Base-by-base conservation (phyloP, 2,797 vertebrate species). In the Acanthurus tractus region DNA sequence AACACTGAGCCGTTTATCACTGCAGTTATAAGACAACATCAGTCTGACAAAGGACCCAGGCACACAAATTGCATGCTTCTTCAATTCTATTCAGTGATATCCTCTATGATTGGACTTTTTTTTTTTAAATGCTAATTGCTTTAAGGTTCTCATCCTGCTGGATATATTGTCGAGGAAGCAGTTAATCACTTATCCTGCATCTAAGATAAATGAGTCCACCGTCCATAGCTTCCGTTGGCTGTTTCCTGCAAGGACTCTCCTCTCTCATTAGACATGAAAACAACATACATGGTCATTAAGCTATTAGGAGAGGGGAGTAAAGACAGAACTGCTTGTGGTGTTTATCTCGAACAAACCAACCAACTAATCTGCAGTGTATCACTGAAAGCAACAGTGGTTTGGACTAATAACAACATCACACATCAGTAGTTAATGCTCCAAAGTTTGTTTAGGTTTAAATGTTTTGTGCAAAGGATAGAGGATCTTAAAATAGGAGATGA, bases 281-380 rank as follows among this genome's bases (percentile, higher is more conserved):
- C 57, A 61, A 70, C 58, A 74, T 23, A 54, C 53, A 44, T 44
- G 58, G 53, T 68, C 29, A 34, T 34, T 34, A 34, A 34, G 29
- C 29, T 82, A 70, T 80, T 76, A 74, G 53, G n/a, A 64, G 57
- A 83, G 78, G 82, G 62, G 80, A 79, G 63, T 67, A 2, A 68
- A 74, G 74, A 74, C 77, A 82, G 56, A 58, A 73, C 23, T 5
- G 38, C 53, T 77, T 61, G 85, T 87, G 72, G 79, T 78, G 74
- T 85, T 83, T 63, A 76, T 83, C 70, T 71, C 36, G 18, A 18
- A 70, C n/a, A 50, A 88, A 70, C 81, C 79, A 86, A 84, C 78
- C 85, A 86, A 78, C 49, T 58, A 55, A 65, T 57, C 81, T 77
- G 74, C 63, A 61, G 79, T 61, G 63, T n/a, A 49, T 79, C 69